A percentile compares a stretch with the other conserved stretches of the same genome.
phyloP scores from a whole-genome alignment of 2,888 invertebrate species.

The Ashinkailepas kermadecensis region DNA sequence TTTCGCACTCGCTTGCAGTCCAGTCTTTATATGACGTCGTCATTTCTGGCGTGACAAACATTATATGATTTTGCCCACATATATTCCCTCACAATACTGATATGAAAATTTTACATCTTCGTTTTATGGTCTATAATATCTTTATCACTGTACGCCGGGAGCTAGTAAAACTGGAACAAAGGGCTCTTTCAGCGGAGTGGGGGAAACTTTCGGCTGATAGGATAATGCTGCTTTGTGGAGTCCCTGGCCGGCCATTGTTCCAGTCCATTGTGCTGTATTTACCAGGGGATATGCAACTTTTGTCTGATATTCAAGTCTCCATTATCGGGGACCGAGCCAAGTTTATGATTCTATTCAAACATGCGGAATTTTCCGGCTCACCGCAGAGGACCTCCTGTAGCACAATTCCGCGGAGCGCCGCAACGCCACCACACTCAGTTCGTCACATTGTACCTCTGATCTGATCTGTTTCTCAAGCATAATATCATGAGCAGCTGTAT shows the following conservation, averaged over 20 bases:
- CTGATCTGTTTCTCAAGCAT: no score
- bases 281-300: neutral
- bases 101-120: neutral
- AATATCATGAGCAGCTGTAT: no score
- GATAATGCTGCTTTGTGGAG: neutral
- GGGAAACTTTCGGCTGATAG: neutral
- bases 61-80: neutral
- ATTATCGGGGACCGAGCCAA: neutral
- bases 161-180: constrained; percentile 5
- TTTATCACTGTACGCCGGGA: neutral
- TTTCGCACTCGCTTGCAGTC: neutral
- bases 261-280: neutral
- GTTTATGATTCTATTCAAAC: neutral
- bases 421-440: no score
- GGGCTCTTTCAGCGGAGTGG: neutral
- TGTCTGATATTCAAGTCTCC: neutral
- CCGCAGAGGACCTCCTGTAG: no score
- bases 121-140: constrained; percentile 5
- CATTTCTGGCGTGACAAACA: neutral
- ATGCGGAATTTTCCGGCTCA: neutral
- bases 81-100: neutral
- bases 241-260: neutral
- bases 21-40: neutral
- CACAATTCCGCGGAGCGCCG: no score
- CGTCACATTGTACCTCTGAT: no score